phyloP scores from a whole-genome alignment of 2,797 vertebrate genomes.

The Salmo trutta region DNA sequence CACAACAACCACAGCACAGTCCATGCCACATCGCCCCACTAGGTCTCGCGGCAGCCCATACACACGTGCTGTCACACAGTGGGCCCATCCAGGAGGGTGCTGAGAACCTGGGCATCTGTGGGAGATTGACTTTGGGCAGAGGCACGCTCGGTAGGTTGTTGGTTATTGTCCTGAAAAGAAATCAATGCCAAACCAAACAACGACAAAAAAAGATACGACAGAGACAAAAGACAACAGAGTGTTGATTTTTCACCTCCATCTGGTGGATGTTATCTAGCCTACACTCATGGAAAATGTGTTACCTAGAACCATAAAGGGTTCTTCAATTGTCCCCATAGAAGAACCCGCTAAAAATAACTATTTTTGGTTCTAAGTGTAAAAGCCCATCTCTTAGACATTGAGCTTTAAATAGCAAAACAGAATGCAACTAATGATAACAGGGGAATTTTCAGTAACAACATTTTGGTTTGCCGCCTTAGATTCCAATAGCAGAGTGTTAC shows the following conservation, averaged over 20 bases:
- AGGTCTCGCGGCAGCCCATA: conserved; percentile 63
- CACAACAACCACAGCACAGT: background rate
- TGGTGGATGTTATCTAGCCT: background rate
- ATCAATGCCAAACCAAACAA: background rate
- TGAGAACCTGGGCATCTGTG: conserved; percentile 94
- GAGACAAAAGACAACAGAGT: conserved; percentile 15
- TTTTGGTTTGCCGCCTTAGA: too few relatives aligned
- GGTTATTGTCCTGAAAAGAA: conserved; percentile 87
- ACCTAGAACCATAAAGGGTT: too few relatives aligned
- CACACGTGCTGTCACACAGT: conserved; percentile 94
- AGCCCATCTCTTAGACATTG: too few relatives aligned
- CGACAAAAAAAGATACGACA: conserved; percentile 5
- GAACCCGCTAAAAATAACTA: too few relatives aligned
- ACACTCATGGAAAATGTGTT: too few relatives aligned
- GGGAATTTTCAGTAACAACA: too few relatives aligned
- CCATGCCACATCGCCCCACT: conserved; percentile 4
- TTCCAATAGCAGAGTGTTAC: too few relatives aligned
- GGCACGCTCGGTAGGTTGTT: conserved; percentile 95
- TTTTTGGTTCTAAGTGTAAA: too few relatives aligned
- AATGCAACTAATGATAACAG: too few relatives aligned
- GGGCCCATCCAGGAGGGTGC: conserved; percentile 94
- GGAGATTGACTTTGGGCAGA: conserved; percentile 96
- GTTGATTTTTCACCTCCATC: background rate
- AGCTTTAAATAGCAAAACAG: too few relatives aligned
- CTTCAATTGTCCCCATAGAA: too few relatives aligned